These are phyloP conservation scores for Siphonodentalium dalli DNA, from an alignment of 2,888 invertebrate species.

Conservation along the genomic window DNA sequence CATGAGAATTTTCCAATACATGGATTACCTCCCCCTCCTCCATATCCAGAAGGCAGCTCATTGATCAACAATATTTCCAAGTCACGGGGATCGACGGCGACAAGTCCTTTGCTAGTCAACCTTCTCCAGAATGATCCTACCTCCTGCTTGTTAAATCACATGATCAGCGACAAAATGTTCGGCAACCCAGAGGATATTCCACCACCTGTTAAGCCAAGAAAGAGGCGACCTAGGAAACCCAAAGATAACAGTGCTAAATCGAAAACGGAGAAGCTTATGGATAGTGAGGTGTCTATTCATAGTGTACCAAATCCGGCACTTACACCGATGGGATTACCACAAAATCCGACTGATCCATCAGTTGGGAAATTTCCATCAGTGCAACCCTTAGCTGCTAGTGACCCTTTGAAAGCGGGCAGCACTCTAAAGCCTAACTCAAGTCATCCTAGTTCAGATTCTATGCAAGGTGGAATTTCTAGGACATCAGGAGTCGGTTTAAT, in stretches of 20 bases:
- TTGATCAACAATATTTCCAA: slow-evolving; percentile 48
- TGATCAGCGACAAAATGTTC: slow-evolving; percentile 40
- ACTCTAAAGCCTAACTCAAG: neutral
- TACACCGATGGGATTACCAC: slow-evolving; percentile 18
- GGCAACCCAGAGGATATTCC: slow-evolving; percentile 31
- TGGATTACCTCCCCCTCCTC: slow-evolving; percentile 52
- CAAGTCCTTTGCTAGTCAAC: slow-evolving; percentile 88
- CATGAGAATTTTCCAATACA: no score
- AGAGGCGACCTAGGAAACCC: slow-evolving; percentile 41
- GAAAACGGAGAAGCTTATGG: slow-evolving; percentile 15
- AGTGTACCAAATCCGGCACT: slow-evolving; percentile 33
- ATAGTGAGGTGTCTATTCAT: slow-evolving; percentile 31
- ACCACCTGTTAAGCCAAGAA: slow-evolving; percentile 44
- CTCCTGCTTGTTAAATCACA: slow-evolving; percentile 34
- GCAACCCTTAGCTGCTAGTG: slow-evolving; percentile 2
- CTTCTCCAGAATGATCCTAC: slow-evolving; percentile 81
- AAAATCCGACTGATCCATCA: slow-evolving; percentile 2
- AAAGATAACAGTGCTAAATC: slow-evolving; percentile 35
- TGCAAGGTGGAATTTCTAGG: no score
- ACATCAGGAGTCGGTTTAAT: no score
- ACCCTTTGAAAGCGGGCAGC: slow-evolving; percentile 3
- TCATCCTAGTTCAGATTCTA: no score
- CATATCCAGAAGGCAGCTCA: slow-evolving; percentile 42
- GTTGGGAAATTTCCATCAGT: neutral
- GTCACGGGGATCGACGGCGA: slow-evolving; percentile 66